Evolutionary conservation across 2,113 vertebrate species (phyloP).

Genomic region (Willisornis vidua): DNA sequence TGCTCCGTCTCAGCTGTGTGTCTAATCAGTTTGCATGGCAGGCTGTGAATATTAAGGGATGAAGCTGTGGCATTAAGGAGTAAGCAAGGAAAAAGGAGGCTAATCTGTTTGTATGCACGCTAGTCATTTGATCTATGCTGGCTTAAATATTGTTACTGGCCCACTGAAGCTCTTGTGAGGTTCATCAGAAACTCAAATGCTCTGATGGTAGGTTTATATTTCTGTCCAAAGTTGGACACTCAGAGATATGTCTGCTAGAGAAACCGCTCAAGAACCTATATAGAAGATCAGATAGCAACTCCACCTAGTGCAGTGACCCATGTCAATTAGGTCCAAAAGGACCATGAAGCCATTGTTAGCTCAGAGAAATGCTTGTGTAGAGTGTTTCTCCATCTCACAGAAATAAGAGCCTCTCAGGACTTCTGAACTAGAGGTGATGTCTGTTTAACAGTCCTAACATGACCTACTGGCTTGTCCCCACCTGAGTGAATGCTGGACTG

Average conservation of each 20-base stretch:
- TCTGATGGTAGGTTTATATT: not conserved
- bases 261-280: not conserved
- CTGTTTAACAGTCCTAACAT: not conserved
- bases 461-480: not conserved
- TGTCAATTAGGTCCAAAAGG: not conserved
- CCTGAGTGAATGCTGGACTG: not conserved
- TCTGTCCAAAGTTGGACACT: not conserved
- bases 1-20: not conserved
- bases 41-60: not conserved
- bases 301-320: not conserved
- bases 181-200: not conserved
- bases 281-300: not conserved
- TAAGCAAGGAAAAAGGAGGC: not conserved
- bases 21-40: not conserved
- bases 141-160: not conserved
- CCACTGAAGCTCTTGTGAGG: not conserved
- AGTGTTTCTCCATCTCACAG: not conserved
- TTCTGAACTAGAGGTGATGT: not conserved
- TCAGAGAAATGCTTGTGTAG: not conserved
- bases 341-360: not conserved
- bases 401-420: not conserved
- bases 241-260: not conserved
- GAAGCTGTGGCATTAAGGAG: not conserved
- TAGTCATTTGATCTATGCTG: not conserved
- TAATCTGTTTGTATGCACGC: not conserved